Evolutionary conservation across 2,113 vertebrate species (phyloP).

Genomic region (Vulpes vulpes): DNA sequence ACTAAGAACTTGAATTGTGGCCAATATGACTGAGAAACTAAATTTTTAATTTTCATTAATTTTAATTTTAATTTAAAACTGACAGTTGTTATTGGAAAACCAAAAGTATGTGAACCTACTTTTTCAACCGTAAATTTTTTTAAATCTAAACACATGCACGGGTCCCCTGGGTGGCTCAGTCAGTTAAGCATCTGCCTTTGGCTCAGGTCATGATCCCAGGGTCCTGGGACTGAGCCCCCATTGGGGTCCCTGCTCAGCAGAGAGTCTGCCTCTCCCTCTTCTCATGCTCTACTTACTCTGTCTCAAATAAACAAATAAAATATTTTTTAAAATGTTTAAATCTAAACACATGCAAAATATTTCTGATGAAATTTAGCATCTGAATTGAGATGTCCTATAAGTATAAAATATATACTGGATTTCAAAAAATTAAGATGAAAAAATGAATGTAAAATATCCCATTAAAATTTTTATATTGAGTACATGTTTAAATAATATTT

Average conservation of each 20-base stretch:
- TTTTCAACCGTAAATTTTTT: slow-evolving; percentile 8
- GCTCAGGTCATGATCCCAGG: too few species aligned
- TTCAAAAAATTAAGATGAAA: slow-evolving; percentile 7
- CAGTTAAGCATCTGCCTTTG: too few species aligned
- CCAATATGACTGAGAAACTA: neutral
- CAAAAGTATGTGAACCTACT: neutral
- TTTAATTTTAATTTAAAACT: slow-evolving; percentile 48
- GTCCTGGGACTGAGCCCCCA: too few species aligned
- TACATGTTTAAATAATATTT: neutral
- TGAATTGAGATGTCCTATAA: neutral
- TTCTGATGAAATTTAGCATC: neutral
- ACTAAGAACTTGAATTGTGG: neutral
- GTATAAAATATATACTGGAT: neutral
- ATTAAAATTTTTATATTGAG: neutral
- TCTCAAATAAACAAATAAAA: too few species aligned
- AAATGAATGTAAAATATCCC: neutral
- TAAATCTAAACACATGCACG: neutral
- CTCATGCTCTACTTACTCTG: too few species aligned
- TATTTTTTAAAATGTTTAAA: neutral
- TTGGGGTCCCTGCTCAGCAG: too few species aligned
- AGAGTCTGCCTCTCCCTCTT: too few species aligned
- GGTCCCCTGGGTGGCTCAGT: too few species aligned
- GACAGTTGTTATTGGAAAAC: neutral
- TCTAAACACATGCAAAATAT: neutral
- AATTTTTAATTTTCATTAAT: neutral